These are phyloP conservation scores for Allophyes oxyacanthae DNA, from an alignment of 2,888 invertebrate genomes.

Conservation along the genomic window DNA sequence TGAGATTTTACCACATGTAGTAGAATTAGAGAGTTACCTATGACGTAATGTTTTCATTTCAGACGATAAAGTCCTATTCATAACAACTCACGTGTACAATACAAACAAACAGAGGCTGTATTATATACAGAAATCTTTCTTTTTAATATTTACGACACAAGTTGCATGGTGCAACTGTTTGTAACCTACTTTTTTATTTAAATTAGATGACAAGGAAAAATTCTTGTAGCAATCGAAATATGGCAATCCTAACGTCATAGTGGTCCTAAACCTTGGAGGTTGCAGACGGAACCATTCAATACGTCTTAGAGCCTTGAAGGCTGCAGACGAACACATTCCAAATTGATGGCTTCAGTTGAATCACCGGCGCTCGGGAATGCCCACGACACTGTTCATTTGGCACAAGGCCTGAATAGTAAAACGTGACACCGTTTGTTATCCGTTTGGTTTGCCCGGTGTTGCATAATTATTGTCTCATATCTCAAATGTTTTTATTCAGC, in stretches of 20 bases:
- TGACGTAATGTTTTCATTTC: no score
- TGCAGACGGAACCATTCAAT: background rate
- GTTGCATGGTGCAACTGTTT: no score
- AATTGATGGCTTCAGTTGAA: slow-evolving; percentile 19
- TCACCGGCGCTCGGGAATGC: slow-evolving; percentile 43
- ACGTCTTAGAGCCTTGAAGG: background rate
- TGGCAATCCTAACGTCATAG: slow-evolving; percentile 16
- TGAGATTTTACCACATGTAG: no score
- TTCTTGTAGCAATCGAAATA: background rate
- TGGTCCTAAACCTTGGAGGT: background rate
- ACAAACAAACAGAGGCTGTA: no score
- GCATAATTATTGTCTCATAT: slow-evolving; percentile 13
- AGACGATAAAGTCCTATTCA: no score
- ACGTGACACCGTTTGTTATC: slow-evolving; percentile 36
- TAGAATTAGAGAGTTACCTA: no score
- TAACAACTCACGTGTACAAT: no score
- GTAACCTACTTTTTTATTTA: background rate
- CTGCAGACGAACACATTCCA: background rate
- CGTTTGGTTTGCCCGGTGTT: slow-evolving; percentile 17
- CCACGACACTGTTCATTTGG: slow-evolving; percentile 27
- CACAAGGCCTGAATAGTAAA: slow-evolving; percentile 46
- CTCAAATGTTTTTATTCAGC: slow-evolving; percentile 11
- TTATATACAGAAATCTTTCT: no score
- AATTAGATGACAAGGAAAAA: slow-evolving; percentile 4
- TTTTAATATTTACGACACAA: no score